Evolutionary conservation across 2,888 invertebrate genomes (phyloP), one percentile per base, ranked within the genome.

Genomic region (Axea sp.): DNA sequence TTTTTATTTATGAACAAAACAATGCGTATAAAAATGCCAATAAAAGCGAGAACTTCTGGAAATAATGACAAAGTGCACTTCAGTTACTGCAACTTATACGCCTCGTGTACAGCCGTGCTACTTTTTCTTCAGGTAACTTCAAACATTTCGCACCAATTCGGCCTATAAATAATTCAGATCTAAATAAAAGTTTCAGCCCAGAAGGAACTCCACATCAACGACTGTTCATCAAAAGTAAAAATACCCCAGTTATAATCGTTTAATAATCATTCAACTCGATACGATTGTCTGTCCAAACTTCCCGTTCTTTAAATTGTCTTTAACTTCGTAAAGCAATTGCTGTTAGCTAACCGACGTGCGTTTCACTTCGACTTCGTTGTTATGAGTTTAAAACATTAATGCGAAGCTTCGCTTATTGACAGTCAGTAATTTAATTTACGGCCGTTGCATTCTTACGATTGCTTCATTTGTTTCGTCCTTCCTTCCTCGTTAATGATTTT

Each of bases 211-310:
- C 41, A 28, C 51, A 51, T 41, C 51, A 28, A 41, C 39, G 26
- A 51, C 62, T 51, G 31, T 51, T 62, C 62, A 37, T 49, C 62
- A 41, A 41, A 41, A 37, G 31, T 51, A 62, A 51, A 62, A 62
- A 51, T 51, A 60, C 30, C 11, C 28, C 9, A 37, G 60, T 24
- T 12, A 22, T 30, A 14, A 12, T 17, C 26, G 19, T 17, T 26
- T 19, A 14, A 51, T 57, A 31, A 41, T 31, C 28, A 26, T 26
- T 26, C 26, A 1, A 26, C 26, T 26, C 26, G 8, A 8, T 37
- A 15, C 24, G 37, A 37, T 11, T 33, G 31, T 9, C 14, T 11
- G 26, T 14, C n/a, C 3, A 8, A 35, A 26, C 35, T 51, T 33
- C 26, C 30, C n/a, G 33, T 11, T n/a, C 49, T 22, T 31, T 3